Evolutionary conservation across 1,140 invertebrate genomes (phyloP).

Genomic region (Zophobas atratus): DNA sequence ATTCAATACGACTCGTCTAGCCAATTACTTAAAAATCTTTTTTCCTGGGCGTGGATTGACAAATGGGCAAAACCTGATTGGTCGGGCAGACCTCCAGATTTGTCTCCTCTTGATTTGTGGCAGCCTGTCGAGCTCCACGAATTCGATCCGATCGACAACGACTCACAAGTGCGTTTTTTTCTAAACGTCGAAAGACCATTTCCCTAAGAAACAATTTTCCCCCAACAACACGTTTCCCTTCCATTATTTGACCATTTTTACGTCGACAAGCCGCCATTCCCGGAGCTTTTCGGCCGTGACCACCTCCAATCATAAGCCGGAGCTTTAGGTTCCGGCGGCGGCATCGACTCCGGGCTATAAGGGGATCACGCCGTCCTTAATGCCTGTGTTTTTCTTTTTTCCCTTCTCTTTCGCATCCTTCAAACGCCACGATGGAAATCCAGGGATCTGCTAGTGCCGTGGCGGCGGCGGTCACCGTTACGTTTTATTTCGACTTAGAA

Average conservation of each 20-base stretch:
- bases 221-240: neutral
- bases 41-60: slow-evolving; percentile 18
- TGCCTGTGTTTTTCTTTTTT: slow-evolving; percentile 27
- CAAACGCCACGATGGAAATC: slow-evolving; percentile 8
- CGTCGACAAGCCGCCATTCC: slow-evolving; percentile 8
- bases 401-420: neutral
- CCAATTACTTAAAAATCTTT: slow-evolving; percentile 20
- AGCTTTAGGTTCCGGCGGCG: slow-evolving; percentile 9
- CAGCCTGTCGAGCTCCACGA: neutral
- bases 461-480: neutral
- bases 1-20: neutral
- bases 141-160: neutral
- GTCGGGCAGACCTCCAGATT: slow-evolving; percentile 17
- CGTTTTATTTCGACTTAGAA: slow-evolving; percentile 1
- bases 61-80: neutral
- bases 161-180: too few species aligned
- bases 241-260: slow-evolving; percentile 13
- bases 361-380: slow-evolving; percentile 30
- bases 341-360: slow-evolving; percentile 28
- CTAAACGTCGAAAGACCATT: neutral
- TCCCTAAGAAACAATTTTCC: neutral
- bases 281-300: slow-evolving; percentile 20
- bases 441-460: slow-evolving; percentile 2
- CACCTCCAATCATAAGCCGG: slow-evolving; percentile 31
- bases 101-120: slow-evolving; percentile 14